A percentile compares a stretch with the other conserved stretches of the same genome.
Evolutionary conservation across 2,797 vertebrate genomes (phyloP).

Genomic region (Choloepus didactylus): DNA sequence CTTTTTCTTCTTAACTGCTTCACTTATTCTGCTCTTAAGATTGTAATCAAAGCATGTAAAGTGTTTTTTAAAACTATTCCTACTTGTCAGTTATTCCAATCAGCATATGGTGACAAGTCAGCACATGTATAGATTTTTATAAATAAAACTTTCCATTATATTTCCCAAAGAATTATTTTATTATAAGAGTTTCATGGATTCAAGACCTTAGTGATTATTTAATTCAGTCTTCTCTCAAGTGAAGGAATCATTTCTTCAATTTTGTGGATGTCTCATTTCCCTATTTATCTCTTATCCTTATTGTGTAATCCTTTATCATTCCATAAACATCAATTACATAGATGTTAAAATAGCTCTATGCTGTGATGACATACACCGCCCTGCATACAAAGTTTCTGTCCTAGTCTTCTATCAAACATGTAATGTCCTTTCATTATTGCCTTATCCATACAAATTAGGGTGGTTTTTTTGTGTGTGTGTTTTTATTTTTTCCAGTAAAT

Average conservation of each 20-base stretch:
- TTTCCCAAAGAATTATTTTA: not conserved
- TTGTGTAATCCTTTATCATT: not conserved
- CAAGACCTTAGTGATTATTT: not conserved
- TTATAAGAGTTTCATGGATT: not conserved
- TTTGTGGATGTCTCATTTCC: not conserved
- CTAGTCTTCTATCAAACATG: not conserved
- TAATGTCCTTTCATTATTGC: not conserved
- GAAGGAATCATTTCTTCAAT: not conserved
- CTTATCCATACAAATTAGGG: not conserved
- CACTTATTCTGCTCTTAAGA: not conserved
- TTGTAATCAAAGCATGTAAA: not conserved
- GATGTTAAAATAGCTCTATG: not conserved
- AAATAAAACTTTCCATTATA: not conserved
- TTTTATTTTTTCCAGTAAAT: not conserved
- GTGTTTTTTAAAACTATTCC: not conserved
- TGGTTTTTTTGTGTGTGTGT: not conserved
- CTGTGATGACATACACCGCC: not conserved
- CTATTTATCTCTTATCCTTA: not conserved
- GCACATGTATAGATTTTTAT: not conserved
- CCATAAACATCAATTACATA: not conserved
- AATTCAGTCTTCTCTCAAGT: not conserved
- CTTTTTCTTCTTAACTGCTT: too few species aligned
- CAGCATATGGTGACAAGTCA: not conserved
- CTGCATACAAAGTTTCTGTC: not conserved
- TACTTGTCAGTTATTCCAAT: not conserved